A percentile compares a stretch with the other conserved stretches of the same genome.
Evolutionary conservation across 2,888 invertebrate species (phyloP).

Genomic region (Polietes domitor): DNA sequence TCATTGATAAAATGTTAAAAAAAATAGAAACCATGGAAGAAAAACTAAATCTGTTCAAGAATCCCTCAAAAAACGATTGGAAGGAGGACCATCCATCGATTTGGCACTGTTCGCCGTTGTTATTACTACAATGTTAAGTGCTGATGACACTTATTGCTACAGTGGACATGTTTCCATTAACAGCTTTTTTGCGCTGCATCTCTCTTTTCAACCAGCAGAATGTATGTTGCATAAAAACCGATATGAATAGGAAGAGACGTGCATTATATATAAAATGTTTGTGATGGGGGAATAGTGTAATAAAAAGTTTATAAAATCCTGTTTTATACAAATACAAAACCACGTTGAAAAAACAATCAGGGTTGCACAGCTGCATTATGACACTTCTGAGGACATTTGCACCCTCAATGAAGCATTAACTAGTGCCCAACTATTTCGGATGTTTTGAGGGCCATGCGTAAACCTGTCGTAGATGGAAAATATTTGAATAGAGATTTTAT

Average conservation of each 20-base stretch:
- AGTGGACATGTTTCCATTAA: conserved; percentile 38
- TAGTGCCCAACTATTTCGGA: no score
- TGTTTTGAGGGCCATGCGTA: no score
- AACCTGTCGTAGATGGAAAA: no score
- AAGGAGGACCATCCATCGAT: background rate
- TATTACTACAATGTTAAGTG: conserved; percentile 36
- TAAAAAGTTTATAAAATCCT: no score
- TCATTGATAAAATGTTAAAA: conserved; percentile 29
- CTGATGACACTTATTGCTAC: conserved; percentile 48
- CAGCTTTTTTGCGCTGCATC: conserved; percentile 11
- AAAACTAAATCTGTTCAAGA: background rate
- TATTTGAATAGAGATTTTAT: no score
- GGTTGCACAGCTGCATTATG: no score
- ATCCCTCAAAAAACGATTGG: background rate
- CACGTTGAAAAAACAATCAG: no score
- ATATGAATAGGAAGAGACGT: background rate
- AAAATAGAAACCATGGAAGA: conserved; percentile 1
- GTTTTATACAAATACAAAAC: no score
- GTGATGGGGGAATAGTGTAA: no score
- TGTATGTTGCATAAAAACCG: background rate
- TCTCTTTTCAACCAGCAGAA: background rate
- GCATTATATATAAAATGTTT: background rate
- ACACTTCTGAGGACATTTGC: no score
- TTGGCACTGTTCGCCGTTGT: background rate
- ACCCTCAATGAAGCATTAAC: no score